Base-by-base conservation (phyloP, 2,113 vertebrate species). In the Patagioenas fasciata region DNA sequence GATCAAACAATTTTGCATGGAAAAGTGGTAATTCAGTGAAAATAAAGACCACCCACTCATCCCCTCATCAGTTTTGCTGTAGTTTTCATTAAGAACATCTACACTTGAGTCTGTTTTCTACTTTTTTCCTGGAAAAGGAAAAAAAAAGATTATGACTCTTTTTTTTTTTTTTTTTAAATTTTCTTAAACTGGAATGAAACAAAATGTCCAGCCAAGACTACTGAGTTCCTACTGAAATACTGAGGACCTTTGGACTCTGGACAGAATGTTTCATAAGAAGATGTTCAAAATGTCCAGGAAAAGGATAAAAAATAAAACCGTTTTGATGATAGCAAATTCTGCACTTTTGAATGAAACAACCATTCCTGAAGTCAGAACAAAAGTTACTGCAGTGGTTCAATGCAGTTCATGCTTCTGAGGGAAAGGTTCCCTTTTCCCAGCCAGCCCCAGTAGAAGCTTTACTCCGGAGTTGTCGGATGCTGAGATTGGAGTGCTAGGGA, bases 181-280 rank as follows among this genome's bases (percentile, higher is more conserved):
- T 47, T 19, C 44, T 47, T 38, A n/a, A 84, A 86, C 38, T 95
- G 94, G 80, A 89, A 95, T 67, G 86, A 94, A 92, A 96, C 73
- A 91, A 75, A 93, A 96, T 94, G 96, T 95, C 42, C 93, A 94
- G 89, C 89, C 95, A 95, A 87, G 48, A 56, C 53, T 61, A 69
- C 44, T 50, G 34, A 92, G 29, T 13, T 95, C 57, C 48, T 93
- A 47, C 67, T 78, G 85, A 97, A 94, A 96, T 67, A 24, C 53
- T 69, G 80, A 79, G 44, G 65, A 95, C 29, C 44, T 95, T 6
- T 93, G 85, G 42, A 91, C 50, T 86, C 51, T 90, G 82, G 32
- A 92, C 51, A 83, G 38, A 36, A 18, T 50, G 88, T 69, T 78
- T 88, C 85, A 77, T 15, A 83, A 64, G 34, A 89, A 54, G 70